Evolutionary conservation across 1,140 invertebrate species (phyloP), one percentile per base, ranked within the genome.

Genomic region (Cherax destructor): DNA sequence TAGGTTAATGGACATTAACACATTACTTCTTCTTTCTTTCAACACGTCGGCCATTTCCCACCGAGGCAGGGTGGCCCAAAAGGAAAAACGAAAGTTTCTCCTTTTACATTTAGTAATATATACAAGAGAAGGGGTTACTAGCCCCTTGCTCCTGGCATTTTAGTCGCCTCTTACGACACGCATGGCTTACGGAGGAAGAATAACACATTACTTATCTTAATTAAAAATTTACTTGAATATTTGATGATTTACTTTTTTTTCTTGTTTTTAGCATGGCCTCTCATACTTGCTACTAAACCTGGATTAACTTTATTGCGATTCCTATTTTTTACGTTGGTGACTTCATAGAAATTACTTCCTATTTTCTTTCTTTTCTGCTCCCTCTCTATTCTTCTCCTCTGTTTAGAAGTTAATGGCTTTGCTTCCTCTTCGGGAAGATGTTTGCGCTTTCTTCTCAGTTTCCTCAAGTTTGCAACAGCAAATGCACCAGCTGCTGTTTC

Each of bases 311-410:
- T 93, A 7, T 94, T 93, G 13, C 96, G 95, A 94, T 97, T 98
- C 91, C 96, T 96, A 94, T 98, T 99, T 94, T 99, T 99, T 50
- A 99, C 98, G 96, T 99, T 99, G 4, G 97, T 96, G 50, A 97
- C 96, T 95, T 98, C 97, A 94, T 99, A 99, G 94, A 99, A 99
- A 95, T 99, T 97, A 94, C 97, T 97, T 91, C 98, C 98, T 92
- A 98, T 97, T 94, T 98, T 99, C 94, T 97, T 85, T 47, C 76
- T 91, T 59, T 91, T 91, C 13, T 79, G 50, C n/a, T 78, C 61
- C 49, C 89, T 77, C 21, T 85, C 83, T 13, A 79, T 52, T 13
- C 89, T 84, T 52, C 89, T 77, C 56, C 89, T 84, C 49, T 98
- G 50, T 69, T 86, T 91, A 21, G 89, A 50, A 18, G 89, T 91